A percentile compares a stretch with the other conserved stretches of the same genome.
Evolutionary conservation across 2,797 vertebrate genomes (phyloP).

Genomic region (Sardinella longiceps): DNA sequence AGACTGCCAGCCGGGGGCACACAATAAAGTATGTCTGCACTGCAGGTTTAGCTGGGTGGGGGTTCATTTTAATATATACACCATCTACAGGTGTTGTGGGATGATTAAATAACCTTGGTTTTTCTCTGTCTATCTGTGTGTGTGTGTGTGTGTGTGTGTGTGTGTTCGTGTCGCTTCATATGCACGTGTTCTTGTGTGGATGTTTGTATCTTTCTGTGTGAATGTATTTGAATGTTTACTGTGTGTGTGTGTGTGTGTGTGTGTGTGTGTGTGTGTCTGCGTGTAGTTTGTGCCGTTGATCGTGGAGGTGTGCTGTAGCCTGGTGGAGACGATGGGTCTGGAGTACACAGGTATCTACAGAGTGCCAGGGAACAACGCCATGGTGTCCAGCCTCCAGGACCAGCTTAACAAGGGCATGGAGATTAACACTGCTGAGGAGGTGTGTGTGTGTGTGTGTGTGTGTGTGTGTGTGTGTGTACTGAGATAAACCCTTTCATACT

Average conservation of each 20-base stretch:
- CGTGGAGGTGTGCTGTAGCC: constrained; percentile 89
- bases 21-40: constrained; percentile 81
- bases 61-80: too few species aligned
- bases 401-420: constrained; percentile 94
- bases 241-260: background rate
- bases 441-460: background rate
- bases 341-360: constrained; percentile 96
- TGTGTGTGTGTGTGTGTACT: background rate
- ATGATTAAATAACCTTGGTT: too few species aligned
- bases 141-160: background rate
- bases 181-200: background rate
- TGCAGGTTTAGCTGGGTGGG: background rate
- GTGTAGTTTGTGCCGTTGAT: constrained; percentile 88
- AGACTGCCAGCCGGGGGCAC: constrained; percentile 87
- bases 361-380: constrained; percentile 94
- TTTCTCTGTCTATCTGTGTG: too few species aligned
- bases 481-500: too few species aligned
- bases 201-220: background rate
- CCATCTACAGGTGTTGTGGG: background rate
- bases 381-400: constrained; percentile 93
- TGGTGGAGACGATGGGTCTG: constrained; percentile 90
- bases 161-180: too few species aligned
- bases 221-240: background rate
- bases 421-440: constrained; percentile 90
- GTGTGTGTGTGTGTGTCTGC: background rate